Evolutionary conservation across 1,140 invertebrate genomes (phyloP).

Genomic region (Acromyrmex charruanus): DNA sequence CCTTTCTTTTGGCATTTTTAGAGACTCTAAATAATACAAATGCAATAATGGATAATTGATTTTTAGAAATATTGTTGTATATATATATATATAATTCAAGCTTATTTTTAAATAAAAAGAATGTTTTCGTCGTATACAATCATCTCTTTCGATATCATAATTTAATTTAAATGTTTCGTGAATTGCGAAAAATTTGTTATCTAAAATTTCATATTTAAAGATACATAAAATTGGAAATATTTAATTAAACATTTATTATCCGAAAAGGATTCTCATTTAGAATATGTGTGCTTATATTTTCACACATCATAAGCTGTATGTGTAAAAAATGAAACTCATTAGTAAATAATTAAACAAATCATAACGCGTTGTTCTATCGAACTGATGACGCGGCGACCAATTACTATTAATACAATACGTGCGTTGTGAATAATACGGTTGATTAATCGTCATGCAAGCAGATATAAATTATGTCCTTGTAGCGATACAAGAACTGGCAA

Average conservation of each 20-base stretch:
- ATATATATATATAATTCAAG: neutral
- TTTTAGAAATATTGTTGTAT: neutral
- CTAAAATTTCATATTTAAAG: neutral
- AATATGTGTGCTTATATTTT: neutral
- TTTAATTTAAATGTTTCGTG: neutral
- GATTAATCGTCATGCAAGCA: conserved; percentile 49
- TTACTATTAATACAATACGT: conserved; percentile 55
- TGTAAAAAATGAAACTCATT: neutral
- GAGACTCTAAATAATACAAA: neutral
- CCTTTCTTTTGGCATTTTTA: neutral
- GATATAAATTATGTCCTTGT: conserved; percentile 38
- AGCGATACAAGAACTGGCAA: conserved; percentile 51
- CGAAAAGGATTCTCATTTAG: neutral
- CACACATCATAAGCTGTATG: neutral
- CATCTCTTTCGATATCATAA: neutral
- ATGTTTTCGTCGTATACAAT: neutral
- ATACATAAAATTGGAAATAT: neutral
- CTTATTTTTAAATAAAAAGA: neutral
- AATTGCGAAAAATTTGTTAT: neutral
- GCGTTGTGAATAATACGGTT: conserved; percentile 49
- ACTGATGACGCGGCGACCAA: conserved; percentile 9
- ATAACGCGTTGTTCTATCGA: conserved; percentile 21
- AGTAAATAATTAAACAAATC: conserved; percentile 41
- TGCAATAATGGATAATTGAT: neutral
- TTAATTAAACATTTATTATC: neutral